phyloP scores from a whole-genome alignment of 2,797 vertebrate genomes.

The Pangasius krempfi region DNA sequence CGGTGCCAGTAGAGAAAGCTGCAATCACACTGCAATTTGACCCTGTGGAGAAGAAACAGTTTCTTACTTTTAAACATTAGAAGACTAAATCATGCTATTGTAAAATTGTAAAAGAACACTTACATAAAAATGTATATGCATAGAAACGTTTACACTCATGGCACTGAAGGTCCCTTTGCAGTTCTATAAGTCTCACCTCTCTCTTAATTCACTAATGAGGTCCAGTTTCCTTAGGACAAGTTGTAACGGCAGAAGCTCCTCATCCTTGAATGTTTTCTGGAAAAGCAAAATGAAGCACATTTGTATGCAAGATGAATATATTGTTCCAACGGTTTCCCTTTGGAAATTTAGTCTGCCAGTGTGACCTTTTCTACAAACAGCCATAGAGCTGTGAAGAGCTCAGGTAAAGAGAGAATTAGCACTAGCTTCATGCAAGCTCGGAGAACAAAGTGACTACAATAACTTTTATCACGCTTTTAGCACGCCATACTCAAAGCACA shows the following conservation, averaged over 20 bases:
- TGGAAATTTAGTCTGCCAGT: neutral
- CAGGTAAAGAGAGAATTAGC: neutral
- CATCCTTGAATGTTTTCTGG: constrained; percentile 97
- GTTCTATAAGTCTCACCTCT: constrained; percentile 76
- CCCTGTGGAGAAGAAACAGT: constrained; percentile 69
- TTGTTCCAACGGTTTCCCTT: neutral
- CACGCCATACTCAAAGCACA: neutral
- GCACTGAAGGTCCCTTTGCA: neutral
- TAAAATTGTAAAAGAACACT: neutral
- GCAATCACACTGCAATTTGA: constrained; percentile 91
- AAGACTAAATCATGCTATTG: neutral
- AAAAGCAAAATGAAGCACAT: neutral
- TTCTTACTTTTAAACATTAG: neutral
- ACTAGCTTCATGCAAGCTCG: neutral
- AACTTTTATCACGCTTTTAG: neutral
- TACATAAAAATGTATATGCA: neutral
- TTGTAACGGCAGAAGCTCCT: constrained; percentile 91
- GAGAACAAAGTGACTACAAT: neutral
- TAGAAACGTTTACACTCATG: neutral
- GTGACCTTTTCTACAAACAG: neutral
- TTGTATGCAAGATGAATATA: neutral
- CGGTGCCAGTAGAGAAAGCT: constrained; percentile 98
- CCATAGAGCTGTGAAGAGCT: neutral
- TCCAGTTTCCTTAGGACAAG: constrained; percentile 95
- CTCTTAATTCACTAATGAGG: constrained; percentile 92